These are phyloP conservation scores for Cossypha dichroa DNA, from an alignment of 2,797 vertebrate species.

Conservation along the genomic window DNA sequence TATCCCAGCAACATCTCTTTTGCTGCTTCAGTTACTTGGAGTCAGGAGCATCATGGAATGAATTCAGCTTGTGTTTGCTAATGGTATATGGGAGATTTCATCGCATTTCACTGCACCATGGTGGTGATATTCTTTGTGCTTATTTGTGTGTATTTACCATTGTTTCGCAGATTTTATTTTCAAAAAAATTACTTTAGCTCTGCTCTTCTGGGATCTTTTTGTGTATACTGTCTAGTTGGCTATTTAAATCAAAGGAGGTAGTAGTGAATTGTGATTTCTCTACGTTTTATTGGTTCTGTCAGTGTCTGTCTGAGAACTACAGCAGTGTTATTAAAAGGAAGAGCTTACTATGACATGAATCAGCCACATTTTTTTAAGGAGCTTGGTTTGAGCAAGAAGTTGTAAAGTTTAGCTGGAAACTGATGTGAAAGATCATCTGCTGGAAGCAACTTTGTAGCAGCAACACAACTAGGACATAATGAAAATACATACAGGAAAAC, in stretches of 20 bases:
- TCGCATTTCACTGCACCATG: background rate
- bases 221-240: background rate
- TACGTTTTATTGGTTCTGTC: background rate
- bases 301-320: constrained; percentile 1
- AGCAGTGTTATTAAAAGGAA: constrained; percentile 5
- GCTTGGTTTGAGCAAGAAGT: background rate
- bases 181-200: background rate
- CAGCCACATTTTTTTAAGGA: background rate
- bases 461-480: background rate
- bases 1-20: background rate
- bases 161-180: background rate
- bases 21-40: background rate
- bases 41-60: background rate
- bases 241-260: constrained; percentile 7
- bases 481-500: background rate
- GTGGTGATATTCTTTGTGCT: background rate
- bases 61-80: background rate
- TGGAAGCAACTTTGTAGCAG: background rate
- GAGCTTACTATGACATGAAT: background rate
- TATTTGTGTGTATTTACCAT: background rate
- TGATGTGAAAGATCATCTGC: background rate
- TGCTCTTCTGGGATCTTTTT: background rate
- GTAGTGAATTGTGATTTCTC: background rate
- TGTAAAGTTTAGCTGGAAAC: background rate
- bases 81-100: background rate